Evolutionary conservation across 2,888 invertebrate genomes (phyloP).

Genomic region (Eristalinus sepulchralis): DNA sequence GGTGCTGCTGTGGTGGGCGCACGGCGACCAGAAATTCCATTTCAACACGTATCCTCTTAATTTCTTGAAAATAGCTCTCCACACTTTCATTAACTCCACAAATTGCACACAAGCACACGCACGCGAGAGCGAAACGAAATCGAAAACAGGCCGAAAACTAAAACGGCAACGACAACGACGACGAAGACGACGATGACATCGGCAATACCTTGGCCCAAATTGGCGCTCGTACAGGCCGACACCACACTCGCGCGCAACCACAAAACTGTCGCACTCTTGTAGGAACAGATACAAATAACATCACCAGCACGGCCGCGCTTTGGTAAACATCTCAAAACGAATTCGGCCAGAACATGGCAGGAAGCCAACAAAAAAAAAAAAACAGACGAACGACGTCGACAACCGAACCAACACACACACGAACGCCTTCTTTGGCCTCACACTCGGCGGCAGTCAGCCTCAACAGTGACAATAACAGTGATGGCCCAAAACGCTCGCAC

Average conservation of each 20-base stretch:
- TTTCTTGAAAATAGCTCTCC: conserved; percentile 51
- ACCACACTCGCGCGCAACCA: conserved; percentile 62
- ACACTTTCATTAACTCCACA: conserved; percentile 64
- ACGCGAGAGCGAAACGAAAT: neutral
- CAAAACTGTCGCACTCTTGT: conserved; percentile 71
- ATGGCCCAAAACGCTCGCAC: conserved; percentile 43
- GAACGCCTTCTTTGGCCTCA: conserved; percentile 49
- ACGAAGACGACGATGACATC: conserved; percentile 33
- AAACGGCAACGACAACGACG: conserved; percentile 9
- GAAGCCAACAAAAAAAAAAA: conserved; percentile 58
- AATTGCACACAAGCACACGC: conserved; percentile 16
- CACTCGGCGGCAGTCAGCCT: neutral
- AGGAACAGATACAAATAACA: conserved; percentile 69
- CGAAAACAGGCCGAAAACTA: conserved; percentile 20
- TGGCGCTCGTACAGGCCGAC: conserved; percentile 58
- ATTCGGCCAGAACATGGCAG: conserved; percentile 69
- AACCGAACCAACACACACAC: conserved; percentile 10
- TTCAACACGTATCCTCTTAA: neutral
- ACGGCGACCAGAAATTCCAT: neutral
- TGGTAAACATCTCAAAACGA: conserved; percentile 65
- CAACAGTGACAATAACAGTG: conserved; percentile 62
- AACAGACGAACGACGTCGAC: conserved; percentile 1
- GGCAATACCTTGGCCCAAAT: conserved; percentile 71
- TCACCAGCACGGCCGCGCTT: conserved; percentile 64
- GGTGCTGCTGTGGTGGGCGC: neutral